Evolutionary conservation across 2,797 vertebrate species (phyloP).

Genomic region (Coreius guichenoti): DNA sequence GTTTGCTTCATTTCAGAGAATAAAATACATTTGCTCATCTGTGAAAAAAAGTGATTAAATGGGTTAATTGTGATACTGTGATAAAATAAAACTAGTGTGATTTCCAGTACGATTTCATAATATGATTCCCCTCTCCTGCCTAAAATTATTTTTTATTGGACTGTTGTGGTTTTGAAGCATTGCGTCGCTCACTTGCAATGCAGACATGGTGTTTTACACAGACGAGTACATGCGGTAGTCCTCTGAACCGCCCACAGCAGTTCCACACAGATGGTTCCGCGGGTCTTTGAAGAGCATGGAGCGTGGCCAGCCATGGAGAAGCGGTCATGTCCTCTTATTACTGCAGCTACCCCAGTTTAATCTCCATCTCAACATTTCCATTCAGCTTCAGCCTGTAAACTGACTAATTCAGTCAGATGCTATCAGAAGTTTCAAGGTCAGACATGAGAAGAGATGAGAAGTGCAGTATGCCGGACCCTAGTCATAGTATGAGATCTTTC

Average conservation of each 20-base stretch:
- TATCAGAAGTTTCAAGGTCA: slow-evolving; percentile 61
- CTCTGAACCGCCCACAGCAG: slow-evolving; percentile 22
- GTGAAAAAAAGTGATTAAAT: background rate
- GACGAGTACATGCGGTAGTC: slow-evolving; percentile 13
- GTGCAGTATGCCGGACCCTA: too few relatives aligned
- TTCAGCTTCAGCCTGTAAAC: slow-evolving; percentile 68
- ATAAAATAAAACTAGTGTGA: background rate
- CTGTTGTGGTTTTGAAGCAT: slow-evolving; percentile 14
- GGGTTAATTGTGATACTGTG: background rate
- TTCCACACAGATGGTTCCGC: slow-evolving; percentile 26
- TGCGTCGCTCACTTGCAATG: background rate
- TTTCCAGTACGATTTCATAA: background rate
- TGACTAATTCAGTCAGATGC: slow-evolving; percentile 72
- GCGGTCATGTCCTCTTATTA: slow-evolving; percentile 63
- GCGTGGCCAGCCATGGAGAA: slow-evolving; percentile 69
- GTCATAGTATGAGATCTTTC: background rate
- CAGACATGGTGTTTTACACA: slow-evolving; percentile 16
- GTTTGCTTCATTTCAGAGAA: background rate
- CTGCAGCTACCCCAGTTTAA: slow-evolving; percentile 56
- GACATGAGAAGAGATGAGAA: slow-evolving; percentile 53
- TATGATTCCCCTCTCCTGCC: too few relatives aligned
- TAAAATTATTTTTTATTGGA: background rate
- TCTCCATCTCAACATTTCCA: slow-evolving; percentile 63
- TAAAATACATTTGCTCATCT: background rate
- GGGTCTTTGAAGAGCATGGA: slow-evolving; percentile 66